Conservation (phyloP, 2,888 invertebrate genomes). For the Notocelia uddmanniana region DNA sequence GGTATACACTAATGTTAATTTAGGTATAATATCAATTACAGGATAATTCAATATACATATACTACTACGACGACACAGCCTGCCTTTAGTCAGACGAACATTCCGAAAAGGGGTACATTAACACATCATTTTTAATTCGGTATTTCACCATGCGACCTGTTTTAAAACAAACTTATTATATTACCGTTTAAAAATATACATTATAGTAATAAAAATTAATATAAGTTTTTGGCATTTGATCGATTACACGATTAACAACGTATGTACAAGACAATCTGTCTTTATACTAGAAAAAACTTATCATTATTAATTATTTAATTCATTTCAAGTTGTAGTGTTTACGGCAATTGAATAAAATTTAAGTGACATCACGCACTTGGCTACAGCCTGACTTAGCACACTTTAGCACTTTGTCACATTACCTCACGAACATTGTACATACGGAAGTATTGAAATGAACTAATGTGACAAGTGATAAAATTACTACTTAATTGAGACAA, state of each 20-base stretch:
- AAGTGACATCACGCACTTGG: conserved; percentile 1
- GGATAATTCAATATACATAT: conserved; percentile 55
- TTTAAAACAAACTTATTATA: conserved; percentile 43
- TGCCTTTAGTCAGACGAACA: conserved; percentile 55
- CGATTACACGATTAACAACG: conserved; percentile 36
- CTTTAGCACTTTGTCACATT: conserved; percentile 8
- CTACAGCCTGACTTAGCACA: not conserved
- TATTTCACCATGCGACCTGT: conserved; percentile 79
- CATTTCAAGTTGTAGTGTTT: conserved; percentile 4
- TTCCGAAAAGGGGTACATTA: conserved; percentile 47
- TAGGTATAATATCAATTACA: conserved; percentile 50
- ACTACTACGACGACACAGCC: conserved; percentile 74
- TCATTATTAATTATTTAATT: conserved; percentile 23
- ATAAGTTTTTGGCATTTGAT: conserved; percentile 42
- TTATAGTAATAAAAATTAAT: conserved; percentile 42
- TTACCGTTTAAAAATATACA: conserved; percentile 39
- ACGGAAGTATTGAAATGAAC: not conserved
- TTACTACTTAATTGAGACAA: not conserved
- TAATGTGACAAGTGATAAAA: not conserved
- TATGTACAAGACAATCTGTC: conserved; percentile 40
- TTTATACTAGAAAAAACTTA: conserved; percentile 32
- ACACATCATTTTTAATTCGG: conserved; percentile 59
- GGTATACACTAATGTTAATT: conserved; percentile 51
- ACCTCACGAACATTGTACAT: not conserved
- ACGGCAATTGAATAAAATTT: conserved; percentile 13